A percentile compares a stretch with the other conserved stretches of the same genome.
Conservation (phyloP, 2,888 invertebrate genomes). For the Himalopsyche japonica region DNA sequence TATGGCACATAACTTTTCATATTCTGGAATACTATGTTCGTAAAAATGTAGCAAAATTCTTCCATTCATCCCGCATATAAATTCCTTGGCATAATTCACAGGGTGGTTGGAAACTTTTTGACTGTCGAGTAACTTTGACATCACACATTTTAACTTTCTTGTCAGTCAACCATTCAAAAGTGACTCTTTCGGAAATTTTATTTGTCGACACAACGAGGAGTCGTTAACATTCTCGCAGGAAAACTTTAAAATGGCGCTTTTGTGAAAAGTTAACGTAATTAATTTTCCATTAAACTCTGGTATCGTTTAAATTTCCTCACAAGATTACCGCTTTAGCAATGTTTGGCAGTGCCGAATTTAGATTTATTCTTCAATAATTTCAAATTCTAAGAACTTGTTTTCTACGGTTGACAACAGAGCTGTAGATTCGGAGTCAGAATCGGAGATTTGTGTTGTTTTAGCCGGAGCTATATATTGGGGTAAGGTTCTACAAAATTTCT, state of each 20-base stretch:
- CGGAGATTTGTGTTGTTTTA: too few relatives aligned
- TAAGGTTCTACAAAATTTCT: too few relatives aligned
- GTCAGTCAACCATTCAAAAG: not conserved
- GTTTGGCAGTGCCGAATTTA: not conserved
- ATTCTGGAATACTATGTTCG: not conserved
- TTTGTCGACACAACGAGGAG: not conserved
- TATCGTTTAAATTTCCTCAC: constrained; percentile 16
- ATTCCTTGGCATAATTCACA: not conserved
- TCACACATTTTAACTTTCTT: not conserved
- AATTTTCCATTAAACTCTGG: constrained; percentile 27
- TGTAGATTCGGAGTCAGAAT: too few relatives aligned
- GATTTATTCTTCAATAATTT: not conserved
- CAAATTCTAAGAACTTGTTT: too few relatives aligned
- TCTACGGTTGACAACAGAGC: too few relatives aligned
- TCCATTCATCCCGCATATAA: not conserved
- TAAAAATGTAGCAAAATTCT: not conserved
- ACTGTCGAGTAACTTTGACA: not conserved
- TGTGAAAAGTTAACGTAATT: constrained; percentile 27
- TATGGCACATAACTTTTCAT: not conserved
- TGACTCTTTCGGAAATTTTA: not conserved
- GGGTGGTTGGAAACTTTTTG: not conserved
- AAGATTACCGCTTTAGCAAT: not conserved
- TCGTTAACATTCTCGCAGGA: not conserved
- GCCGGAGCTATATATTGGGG: too few relatives aligned
- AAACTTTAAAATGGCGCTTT: constrained; percentile 6